These are phyloP conservation scores for Hypocryptadius cinnamomeus DNA, from an alignment of 2,113 vertebrate genomes.

Conservation along the genomic window DNA sequence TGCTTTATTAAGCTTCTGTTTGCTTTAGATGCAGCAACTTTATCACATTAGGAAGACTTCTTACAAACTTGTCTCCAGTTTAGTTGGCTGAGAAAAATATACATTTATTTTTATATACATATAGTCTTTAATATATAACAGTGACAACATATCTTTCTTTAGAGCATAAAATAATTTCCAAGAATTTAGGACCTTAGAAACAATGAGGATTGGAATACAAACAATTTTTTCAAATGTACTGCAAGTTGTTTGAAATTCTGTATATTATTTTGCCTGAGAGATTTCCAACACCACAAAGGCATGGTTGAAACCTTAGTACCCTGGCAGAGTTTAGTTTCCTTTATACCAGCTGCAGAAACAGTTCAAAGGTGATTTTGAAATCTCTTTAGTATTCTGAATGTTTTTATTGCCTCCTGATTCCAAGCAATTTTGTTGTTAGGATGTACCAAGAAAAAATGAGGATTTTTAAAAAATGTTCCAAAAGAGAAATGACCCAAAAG, in stretches of 20 bases:
- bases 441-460: not conserved
- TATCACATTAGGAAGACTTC: not conserved
- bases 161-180: not conserved
- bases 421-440: not conserved
- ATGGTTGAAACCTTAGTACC: not conserved
- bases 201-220: not conserved
- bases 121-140: not conserved
- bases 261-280: not conserved
- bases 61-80: not conserved
- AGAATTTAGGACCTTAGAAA: not conserved
- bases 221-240: not conserved
- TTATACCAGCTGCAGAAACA: constrained; percentile 1
- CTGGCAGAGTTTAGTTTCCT: not conserved
- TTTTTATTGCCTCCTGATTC: not conserved
- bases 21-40: not conserved
- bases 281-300: not conserved
- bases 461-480: not conserved
- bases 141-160: not conserved
- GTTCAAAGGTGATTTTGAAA: not conserved
- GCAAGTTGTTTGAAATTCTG: not conserved
- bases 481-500: not conserved
- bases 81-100: not conserved
- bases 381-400: not conserved
- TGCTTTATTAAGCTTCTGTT: not conserved
- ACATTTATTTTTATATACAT: not conserved